These are phyloP conservation scores for Xiphorhynchus erythropygius DNA, from an alignment of 2,797 vertebrate genomes.

Conservation along the genomic window DNA sequence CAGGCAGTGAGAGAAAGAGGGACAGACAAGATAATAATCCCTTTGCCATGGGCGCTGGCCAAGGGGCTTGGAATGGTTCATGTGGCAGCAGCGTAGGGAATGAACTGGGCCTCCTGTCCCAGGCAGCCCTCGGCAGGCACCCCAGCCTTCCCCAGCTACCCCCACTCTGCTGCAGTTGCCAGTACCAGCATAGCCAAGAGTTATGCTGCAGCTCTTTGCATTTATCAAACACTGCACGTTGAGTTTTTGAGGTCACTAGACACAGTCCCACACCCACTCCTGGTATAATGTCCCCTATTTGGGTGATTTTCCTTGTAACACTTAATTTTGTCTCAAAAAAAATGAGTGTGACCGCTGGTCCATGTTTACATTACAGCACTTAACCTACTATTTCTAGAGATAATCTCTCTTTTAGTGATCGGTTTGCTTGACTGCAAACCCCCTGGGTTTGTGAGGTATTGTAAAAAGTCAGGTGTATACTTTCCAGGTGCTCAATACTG, in stretches of 20 bases:
- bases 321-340: not conserved
- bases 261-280: not conserved
- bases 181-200: not conserved
- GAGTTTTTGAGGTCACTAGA: not conserved
- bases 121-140: accelerated
- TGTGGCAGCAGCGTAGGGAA: accelerated
- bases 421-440: not conserved
- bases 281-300: not conserved
- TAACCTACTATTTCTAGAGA: not conserved
- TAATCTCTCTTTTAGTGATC: not conserved
- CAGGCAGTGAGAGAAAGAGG: not conserved
- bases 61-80: not conserved
- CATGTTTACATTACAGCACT: not conserved
- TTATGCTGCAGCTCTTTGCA: not conserved
- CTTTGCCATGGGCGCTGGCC: not conserved
- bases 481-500: not conserved
- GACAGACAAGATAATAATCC: not conserved
- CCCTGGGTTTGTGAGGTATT: not conserved
- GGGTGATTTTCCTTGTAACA: not conserved
- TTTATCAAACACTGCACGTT: not conserved
- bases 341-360: not conserved
- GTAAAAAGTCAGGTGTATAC: not conserved
- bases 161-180: not conserved
- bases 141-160: not conserved
- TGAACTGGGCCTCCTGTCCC: accelerated